Conservation (phyloP, 2,888 invertebrate species). For the Capitulum mitella region DNA sequence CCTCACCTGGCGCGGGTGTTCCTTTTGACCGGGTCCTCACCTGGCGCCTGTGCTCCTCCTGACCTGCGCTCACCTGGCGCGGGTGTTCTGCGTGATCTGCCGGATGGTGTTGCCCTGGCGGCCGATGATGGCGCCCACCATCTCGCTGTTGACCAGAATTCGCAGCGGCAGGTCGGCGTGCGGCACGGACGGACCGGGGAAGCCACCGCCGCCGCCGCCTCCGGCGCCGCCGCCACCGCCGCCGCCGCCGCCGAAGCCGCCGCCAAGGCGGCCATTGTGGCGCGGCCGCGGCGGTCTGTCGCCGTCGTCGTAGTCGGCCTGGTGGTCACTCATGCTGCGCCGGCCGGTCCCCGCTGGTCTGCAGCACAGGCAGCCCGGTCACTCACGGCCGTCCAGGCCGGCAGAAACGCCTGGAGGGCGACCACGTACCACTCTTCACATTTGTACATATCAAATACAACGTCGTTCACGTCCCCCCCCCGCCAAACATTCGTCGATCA, state of each 20-base stretch:
- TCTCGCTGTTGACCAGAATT: conserved; percentile 91
- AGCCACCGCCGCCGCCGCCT: background rate
- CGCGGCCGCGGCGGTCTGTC: no score
- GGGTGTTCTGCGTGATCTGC: conserved; percentile 70
- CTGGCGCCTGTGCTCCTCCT: conserved; percentile 56
- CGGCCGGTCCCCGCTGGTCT: no score
- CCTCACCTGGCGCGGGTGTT: conserved; percentile 41
- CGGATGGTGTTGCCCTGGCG: conserved; percentile 94
- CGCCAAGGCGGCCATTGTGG: background rate
- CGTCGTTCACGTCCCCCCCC: no score
- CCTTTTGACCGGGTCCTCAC: conserved; percentile 72
- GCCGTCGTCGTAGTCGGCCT: no score
- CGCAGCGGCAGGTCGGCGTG: conserved; percentile 36
- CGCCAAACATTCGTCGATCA: no score
- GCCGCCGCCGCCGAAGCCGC: background rate
- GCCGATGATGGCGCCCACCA: conserved; percentile 98
- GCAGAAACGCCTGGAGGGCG: no score
- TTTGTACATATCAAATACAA: no score
- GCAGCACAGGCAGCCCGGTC: no score
- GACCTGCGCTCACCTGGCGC: conserved; percentile 41
- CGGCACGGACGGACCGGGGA: background rate
- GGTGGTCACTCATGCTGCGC: no score
- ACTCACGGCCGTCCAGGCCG: no score
- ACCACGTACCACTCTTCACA: no score
- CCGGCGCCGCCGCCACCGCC: background rate